These are phyloP conservation scores for Oreotragus oreotragus DNA, from an alignment of 2,113 vertebrate species.

Conservation along the genomic window DNA sequence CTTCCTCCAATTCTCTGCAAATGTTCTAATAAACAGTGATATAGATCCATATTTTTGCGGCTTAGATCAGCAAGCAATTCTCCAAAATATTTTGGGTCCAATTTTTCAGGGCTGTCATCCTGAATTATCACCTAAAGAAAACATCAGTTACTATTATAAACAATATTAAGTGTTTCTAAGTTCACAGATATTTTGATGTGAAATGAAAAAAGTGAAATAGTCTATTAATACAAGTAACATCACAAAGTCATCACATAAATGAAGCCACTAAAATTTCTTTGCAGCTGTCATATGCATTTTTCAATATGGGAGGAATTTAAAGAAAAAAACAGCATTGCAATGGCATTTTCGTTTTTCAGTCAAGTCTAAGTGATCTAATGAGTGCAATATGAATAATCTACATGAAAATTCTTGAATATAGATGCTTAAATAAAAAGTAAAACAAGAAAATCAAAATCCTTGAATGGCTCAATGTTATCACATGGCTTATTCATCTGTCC, in stretches of 20 bases:
- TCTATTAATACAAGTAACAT: neutral
- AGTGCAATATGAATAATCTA: neutral
- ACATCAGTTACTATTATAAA: slow-evolving; percentile 21
- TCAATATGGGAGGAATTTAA: neutral
- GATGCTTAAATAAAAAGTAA: neutral
- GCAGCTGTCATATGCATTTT: neutral
- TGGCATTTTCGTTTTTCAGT: slow-evolving; percentile 16
- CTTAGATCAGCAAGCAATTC: slow-evolving; percentile 94
- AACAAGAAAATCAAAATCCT: slow-evolving; percentile 6
- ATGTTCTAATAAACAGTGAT: slow-evolving; percentile 90
- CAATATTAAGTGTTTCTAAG: slow-evolving; percentile 25
- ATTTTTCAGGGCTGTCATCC: slow-evolving; percentile 76
- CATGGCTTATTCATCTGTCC: neutral
- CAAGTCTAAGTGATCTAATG: neutral
- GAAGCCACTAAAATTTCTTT: neutral
- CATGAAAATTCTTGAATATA: neutral
- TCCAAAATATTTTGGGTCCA: slow-evolving; percentile 95
- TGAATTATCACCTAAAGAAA: slow-evolving; percentile 58
- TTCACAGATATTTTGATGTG: slow-evolving; percentile 8
- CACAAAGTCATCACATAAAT: neutral
- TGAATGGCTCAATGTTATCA: neutral
- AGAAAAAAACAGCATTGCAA: neutral
- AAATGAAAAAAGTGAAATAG: slow-evolving; percentile 8
- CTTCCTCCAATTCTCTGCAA: slow-evolving; percentile 90
- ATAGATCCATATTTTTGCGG: slow-evolving; percentile 91